Base-by-base conservation (phyloP, 2,888 invertebrate species). In the Leptura quadrifasciata region DNA sequence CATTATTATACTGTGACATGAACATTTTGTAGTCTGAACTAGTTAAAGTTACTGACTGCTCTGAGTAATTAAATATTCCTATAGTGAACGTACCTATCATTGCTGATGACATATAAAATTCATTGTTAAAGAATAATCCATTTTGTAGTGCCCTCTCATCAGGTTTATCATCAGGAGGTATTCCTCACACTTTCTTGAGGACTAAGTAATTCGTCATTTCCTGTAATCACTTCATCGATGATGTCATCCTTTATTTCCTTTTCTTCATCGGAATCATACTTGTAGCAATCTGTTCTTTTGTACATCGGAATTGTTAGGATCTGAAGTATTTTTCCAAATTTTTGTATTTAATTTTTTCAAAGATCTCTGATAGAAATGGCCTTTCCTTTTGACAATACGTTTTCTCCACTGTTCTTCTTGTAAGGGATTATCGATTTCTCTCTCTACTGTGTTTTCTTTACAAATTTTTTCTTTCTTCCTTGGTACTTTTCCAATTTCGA, bases 1-100 rank as follows among this genome's bases (percentile, higher is more conserved):
- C 8, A 10, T 61, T 24, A 31, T n/a, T 61, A 8, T 61, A 61
- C 31, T 27, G 17, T 31, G 61, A 61, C n/a, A 61, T 15, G 5
- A 61, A 24, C n/a, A 15, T 3, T 61, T 61, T 61, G 31, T n/a
- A 61, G 24, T 24, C 69, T 60, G 69, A 74, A 74, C 61, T 74
- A 27, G 68, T 52, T 74, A 74, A 47, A 57, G 55, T 72, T 58
- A 67, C 21, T 5, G 3, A 8, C 8, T 54, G 54, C 4, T 54
- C 54, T 2, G 17, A 3, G 5, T 54, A 18, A 1, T 2, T n/a
- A 54, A 17, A 54, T 54, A n/a, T 54, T 18, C 54, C 54, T n/a
- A 54, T 1, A 6, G 18, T 18, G 18, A n/a, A n/a, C 18, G 54
- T 47, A 6, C 12, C 54, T 54, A n/a, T n/a, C 54, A 54, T 54